phyloP scores from a whole-genome alignment of 1,140 invertebrate genomes.

The Neodiprion lecontei region DNA sequence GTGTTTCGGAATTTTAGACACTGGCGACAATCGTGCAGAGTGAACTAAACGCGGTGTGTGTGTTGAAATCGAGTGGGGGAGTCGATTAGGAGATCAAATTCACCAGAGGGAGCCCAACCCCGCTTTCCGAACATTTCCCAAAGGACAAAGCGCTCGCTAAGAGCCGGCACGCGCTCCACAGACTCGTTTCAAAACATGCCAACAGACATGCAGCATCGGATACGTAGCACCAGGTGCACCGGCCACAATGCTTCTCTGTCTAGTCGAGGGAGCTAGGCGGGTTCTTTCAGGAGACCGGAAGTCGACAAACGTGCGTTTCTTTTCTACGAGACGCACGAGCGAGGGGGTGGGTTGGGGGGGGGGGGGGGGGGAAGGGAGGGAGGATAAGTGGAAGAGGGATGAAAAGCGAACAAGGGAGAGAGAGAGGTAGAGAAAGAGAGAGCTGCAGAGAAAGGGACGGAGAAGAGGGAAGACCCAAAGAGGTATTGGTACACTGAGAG shows the following conservation, averaged over 20 bases:
- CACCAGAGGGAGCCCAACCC: background rate
- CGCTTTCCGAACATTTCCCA: background rate
- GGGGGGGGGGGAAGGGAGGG: background rate
- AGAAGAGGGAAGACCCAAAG: background rate
- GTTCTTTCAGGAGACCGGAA: slow-evolving; percentile 50
- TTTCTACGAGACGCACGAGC: background rate
- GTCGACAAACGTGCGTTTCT: slow-evolving; percentile 45
- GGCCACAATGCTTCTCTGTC: slow-evolving; percentile 9
- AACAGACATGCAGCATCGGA: background rate
- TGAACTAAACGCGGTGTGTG: too few relatives aligned
- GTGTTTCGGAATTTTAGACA: too few relatives aligned
- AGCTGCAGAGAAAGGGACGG: slow-evolving; percentile 29
- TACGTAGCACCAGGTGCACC: background rate
- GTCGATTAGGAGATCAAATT: background rate
- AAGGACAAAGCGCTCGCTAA: background rate
- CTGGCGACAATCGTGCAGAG: too few relatives aligned
- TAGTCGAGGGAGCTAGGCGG: slow-evolving; percentile 19
- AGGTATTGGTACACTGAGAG: too few relatives aligned
- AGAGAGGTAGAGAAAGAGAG: background rate
- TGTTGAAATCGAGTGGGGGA: background rate
- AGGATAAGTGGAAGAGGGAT: slow-evolving; percentile 22
- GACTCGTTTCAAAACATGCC: background rate
- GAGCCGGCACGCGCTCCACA: background rate
- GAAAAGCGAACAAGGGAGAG: slow-evolving; percentile 43
- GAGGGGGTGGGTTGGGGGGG: background rate